These are phyloP conservation scores for Drosophila prolongata DNA, from an alignment of 2,888 invertebrate genomes.

Conservation along the genomic window DNA sequence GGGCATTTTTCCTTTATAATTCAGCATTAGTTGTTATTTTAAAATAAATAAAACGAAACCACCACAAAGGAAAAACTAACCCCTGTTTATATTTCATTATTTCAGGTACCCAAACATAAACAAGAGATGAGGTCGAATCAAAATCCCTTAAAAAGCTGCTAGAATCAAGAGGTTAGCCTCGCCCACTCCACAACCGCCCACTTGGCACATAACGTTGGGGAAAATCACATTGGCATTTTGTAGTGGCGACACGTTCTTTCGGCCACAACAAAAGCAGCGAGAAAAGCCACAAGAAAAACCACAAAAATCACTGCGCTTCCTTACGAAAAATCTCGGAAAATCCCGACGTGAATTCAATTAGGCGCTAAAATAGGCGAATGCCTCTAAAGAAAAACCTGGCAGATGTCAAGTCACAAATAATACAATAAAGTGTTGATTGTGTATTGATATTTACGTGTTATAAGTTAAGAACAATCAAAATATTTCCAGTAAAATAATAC, in stretches of 20 bases:
- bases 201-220: constrained; percentile 11
- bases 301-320: constrained; percentile 26
- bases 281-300: constrained; percentile 17
- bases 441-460: constrained; percentile 26
- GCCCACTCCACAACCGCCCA: constrained; percentile 14
- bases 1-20: too few species aligned
- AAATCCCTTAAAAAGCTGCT: constrained; percentile 46
- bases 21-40: too few species aligned
- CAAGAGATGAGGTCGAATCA: constrained; percentile 35
- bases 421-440: constrained; percentile 34
- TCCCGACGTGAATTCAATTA: constrained; percentile 57
- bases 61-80: too few species aligned
- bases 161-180: constrained; percentile 34
- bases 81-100: constrained; percentile 9
- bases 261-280: constrained; percentile 14
- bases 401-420: constrained; percentile 48
- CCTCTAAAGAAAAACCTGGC: constrained; percentile 24
- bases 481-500: constrained; percentile 1
- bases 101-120: constrained; percentile 40
- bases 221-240: constrained; percentile 43
- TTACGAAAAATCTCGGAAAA: constrained; percentile 15
- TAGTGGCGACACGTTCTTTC: constrained; percentile 56
- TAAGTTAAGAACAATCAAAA: constrained; percentile 18
- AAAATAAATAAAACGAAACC: too few species aligned
- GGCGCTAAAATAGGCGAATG: constrained; percentile 38